Conservation (phyloP, 2,797 vertebrate species). For the Megalops cyprinoides region DNA sequence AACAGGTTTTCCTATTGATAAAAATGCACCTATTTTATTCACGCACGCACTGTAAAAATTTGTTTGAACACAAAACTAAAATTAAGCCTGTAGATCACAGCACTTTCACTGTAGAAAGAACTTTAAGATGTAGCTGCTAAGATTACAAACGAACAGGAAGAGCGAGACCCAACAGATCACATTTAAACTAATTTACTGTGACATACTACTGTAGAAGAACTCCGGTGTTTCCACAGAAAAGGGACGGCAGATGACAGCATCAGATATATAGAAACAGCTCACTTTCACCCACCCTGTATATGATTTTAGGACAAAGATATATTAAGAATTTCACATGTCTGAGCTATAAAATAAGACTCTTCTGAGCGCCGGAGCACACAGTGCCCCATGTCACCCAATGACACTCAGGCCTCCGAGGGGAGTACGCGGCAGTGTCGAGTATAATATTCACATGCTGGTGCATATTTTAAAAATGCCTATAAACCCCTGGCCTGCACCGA, state of each 20-base stretch:
- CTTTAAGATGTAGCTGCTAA: background rate
- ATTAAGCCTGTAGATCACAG: background rate
- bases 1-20: too few relatives aligned
- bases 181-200: background rate
- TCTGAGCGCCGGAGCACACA: background rate
- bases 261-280: background rate
- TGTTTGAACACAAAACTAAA: background rate
- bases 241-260: background rate
- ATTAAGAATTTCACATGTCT: background rate
- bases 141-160: background rate
- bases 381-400: background rate
- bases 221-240: background rate
- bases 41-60: background rate
- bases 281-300: background rate
- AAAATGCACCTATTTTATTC: too few relatives aligned
- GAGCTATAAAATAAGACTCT: background rate
- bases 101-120: background rate
- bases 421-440: background rate
- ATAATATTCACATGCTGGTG: background rate
- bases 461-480: slow-evolving; percentile 6
- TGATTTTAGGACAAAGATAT: background rate
- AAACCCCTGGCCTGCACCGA: background rate
- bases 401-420: background rate
- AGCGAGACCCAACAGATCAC: background rate
- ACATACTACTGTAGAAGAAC: background rate